phyloP scores from a whole-genome alignment of 2,888 invertebrate genomes.

The Cephonodes hylas region DNA sequence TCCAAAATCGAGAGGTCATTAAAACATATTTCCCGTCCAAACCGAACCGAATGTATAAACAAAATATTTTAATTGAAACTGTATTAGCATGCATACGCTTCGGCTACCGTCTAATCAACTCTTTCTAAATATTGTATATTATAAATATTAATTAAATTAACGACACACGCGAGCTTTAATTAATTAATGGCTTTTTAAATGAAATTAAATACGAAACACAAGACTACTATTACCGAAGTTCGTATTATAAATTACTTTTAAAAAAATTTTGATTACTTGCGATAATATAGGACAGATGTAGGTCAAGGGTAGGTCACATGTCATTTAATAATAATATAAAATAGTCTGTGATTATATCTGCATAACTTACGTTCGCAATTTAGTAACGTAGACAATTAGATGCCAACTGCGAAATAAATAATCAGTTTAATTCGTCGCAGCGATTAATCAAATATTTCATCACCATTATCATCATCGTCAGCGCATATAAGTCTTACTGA shows the following conservation, averaged over 20 bases:
- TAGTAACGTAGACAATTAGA: too few relatives aligned
- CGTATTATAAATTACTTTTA: not conserved
- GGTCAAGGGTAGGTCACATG: too few relatives aligned
- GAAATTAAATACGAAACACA: not conserved
- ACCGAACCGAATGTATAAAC: not conserved
- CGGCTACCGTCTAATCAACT: slow-evolving; percentile 5
- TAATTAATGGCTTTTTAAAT: not conserved
- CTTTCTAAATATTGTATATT: slow-evolving; percentile 2
- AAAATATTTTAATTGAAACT: not conserved
- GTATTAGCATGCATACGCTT: not conserved
- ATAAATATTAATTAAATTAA: slow-evolving; percentile 1
- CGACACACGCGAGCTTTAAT: not conserved
- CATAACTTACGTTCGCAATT: too few relatives aligned
- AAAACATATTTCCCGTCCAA: slow-evolving; percentile 5
- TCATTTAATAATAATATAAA: too few relatives aligned
- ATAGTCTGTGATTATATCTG: too few relatives aligned
- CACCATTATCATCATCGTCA: too few relatives aligned
- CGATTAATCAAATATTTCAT: too few relatives aligned
- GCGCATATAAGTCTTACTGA: too few relatives aligned
- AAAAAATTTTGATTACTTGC: not conserved
- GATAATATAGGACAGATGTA: not conserved
- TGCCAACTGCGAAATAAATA: too few relatives aligned
- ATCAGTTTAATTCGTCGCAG: too few relatives aligned
- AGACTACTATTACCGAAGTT: not conserved
- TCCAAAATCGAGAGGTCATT: slow-evolving; percentile 17